These are phyloP conservation scores for Phaethornis superciliosus DNA, from an alignment of 2,113 vertebrate species.

Conservation along the genomic window DNA sequence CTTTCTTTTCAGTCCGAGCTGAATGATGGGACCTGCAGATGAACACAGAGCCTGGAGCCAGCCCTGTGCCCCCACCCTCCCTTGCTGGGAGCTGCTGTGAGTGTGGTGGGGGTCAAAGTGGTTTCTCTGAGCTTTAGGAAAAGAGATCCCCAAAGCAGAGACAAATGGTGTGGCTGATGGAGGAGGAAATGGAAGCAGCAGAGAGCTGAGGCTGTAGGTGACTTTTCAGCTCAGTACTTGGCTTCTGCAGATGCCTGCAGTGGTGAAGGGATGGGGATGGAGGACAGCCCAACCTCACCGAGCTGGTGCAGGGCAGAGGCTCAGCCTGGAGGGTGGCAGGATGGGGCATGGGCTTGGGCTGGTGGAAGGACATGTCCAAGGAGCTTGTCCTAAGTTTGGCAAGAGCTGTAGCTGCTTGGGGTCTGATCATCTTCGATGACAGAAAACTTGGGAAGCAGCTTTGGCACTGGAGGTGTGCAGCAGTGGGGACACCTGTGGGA, in stretches of 20 bases:
- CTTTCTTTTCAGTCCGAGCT: not conserved
- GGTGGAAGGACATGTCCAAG: fast-evolving
- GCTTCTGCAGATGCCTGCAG: fast-evolving
- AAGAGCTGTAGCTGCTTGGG: not conserved
- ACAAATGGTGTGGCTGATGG: not conserved
- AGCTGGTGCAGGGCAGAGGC: not conserved
- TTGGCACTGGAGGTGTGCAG: no score
- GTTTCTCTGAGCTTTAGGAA: not conserved
- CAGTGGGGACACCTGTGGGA: fast-evolving
- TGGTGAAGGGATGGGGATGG: not conserved
- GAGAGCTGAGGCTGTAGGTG: not conserved
- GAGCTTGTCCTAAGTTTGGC: not conserved
- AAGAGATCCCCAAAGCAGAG: not conserved
- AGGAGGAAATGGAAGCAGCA: not conserved
- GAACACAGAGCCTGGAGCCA: no score
- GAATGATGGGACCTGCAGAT: not conserved
- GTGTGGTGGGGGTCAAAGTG: not conserved
- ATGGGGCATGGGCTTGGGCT: not conserved
- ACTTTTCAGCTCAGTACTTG: not conserved
- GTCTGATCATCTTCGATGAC: not conserved
- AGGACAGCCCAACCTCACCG: not conserved
- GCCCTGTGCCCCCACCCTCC: not conserved
- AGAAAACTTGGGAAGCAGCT: not conserved
- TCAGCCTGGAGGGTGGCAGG: not conserved
- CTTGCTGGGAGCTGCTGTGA: not conserved